Base-by-base conservation (phyloP, 2,888 invertebrate genomes). In the Kryphioiulus occultus region DNA sequence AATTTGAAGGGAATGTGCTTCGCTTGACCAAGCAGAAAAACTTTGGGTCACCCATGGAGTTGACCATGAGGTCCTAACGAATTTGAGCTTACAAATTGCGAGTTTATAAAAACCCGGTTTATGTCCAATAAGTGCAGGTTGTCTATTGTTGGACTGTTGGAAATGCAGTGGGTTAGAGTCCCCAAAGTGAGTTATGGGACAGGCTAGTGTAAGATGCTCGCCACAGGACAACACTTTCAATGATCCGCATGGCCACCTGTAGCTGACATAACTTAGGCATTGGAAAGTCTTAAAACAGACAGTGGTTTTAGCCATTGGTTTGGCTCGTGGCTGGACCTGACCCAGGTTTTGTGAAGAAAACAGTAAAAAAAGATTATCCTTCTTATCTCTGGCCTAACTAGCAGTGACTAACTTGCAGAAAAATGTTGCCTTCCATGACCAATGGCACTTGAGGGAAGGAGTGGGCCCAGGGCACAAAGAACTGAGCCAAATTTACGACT, bases 351-450 rank as follows among this genome's bases (percentile, higher is more conserved):
- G 7, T 53, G n/a, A 53, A n/a, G n/a, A 53, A 53, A 53, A 53
- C 30, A 78, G 30, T 4, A 15, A 30, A 30, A 30, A 78, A 30
- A 15, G 17, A 15, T 78, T 30, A 78, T 78, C 30, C 78, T 78
- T 12, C 78, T 78, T 78, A 78, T 78, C 78, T 78, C 26, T 78
- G 17, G 78, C 78, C 78, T 78, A 78, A 78, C 78, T 30, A 78
- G 78, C 30, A 78, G 30, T 78, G 78, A 78, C 78, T 78, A 22
- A 30, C 78, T 30, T 15, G 15, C 30, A 30, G 30, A 78, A 78
- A 78, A 78, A 78, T 78, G 78, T 78, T 12, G 78, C 15, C 78
- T 26, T 30, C 78, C 78, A 78, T 78, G 30, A 30, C 78, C 2
- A 15, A 30, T 78, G 30, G 78, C 26, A 78, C 78, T 78, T 78